A percentile compares a stretch with the other conserved stretches of the same genome.
phyloP scores from a whole-genome alignment of 1,140 invertebrate species.

The Zelostemma sp. region DNA sequence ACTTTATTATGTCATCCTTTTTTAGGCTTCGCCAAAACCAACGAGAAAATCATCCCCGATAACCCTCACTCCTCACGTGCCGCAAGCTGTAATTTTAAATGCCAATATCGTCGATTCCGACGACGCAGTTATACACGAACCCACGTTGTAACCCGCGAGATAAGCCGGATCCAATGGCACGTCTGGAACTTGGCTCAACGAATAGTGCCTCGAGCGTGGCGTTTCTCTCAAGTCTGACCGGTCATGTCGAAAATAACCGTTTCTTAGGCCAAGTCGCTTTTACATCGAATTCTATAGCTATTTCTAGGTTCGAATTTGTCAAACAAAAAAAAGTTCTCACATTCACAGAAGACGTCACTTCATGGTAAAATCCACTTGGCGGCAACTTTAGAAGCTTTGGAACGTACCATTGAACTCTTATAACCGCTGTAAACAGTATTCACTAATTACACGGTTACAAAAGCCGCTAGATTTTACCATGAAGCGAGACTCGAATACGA shows the following conservation, averaged over 20 bases:
- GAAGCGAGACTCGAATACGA: slow-evolving; percentile 1
- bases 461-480: too few relatives aligned
- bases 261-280: slow-evolving; percentile 42
- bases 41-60: slow-evolving; percentile 63
- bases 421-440: too few relatives aligned
- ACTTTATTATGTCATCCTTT: too few relatives aligned
- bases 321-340: slow-evolving; percentile 20
- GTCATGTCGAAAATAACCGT: slow-evolving; percentile 38
- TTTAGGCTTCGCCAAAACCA: slow-evolving; percentile 63
- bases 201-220: slow-evolving; percentile 60
- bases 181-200: slow-evolving; percentile 56
- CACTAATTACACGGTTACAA: too few relatives aligned
- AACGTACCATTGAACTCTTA: too few relatives aligned
- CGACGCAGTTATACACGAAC: slow-evolving; percentile 64
- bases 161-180: slow-evolving; percentile 54
- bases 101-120: slow-evolving; percentile 54
- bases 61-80: slow-evolving; percentile 57
- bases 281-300: slow-evolving; percentile 43
- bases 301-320: slow-evolving; percentile 30
- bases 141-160: slow-evolving; percentile 67
- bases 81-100: slow-evolving; percentile 54
- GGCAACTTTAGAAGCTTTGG: too few relatives aligned
- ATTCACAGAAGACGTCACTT: slow-evolving; percentile 46
- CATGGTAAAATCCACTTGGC: not conserved
- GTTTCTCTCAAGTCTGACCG: slow-evolving; percentile 48